Conservation (phyloP, 2,888 invertebrate genomes). For the Cyaniris semiargus region DNA sequence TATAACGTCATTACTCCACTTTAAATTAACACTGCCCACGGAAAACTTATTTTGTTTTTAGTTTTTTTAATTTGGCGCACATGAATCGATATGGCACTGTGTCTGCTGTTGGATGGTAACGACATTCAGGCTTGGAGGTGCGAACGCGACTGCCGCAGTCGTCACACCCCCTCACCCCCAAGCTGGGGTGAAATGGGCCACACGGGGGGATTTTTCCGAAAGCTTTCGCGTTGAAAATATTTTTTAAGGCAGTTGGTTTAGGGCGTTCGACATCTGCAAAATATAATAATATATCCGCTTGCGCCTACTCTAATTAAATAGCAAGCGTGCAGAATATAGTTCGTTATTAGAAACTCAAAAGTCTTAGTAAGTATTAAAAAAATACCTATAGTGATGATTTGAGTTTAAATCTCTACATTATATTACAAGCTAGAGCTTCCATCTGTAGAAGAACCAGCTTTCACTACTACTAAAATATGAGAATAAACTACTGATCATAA, state of each 20-base stretch:
- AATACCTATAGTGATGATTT: too few relatives aligned
- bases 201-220: conserved; percentile 48
- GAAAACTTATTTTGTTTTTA: conserved; percentile 54
- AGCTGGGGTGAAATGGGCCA: conserved; percentile 42
- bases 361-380: too few relatives aligned
- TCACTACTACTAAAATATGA: too few relatives aligned
- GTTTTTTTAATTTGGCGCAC: conserved; percentile 58
- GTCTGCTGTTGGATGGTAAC: conserved; percentile 52
- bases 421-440: too few relatives aligned
- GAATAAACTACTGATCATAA: too few relatives aligned
- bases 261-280: too few relatives aligned
- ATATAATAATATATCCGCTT: too few relatives aligned
- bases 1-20: conserved; percentile 79
- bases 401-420: too few relatives aligned
- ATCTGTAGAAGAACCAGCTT: too few relatives aligned
- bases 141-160: conserved; percentile 62
- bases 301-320: background rate
- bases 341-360: too few relatives aligned
- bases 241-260: background rate
- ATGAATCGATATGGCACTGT: conserved; percentile 52
- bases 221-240: background rate
- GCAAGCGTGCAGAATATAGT: background rate
- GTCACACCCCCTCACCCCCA: conserved; percentile 55
- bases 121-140: conserved; percentile 68
- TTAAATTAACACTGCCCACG: conserved; percentile 61